Conservation (phyloP, 2,888 invertebrate species). For the Eudemis profundana region DNA sequence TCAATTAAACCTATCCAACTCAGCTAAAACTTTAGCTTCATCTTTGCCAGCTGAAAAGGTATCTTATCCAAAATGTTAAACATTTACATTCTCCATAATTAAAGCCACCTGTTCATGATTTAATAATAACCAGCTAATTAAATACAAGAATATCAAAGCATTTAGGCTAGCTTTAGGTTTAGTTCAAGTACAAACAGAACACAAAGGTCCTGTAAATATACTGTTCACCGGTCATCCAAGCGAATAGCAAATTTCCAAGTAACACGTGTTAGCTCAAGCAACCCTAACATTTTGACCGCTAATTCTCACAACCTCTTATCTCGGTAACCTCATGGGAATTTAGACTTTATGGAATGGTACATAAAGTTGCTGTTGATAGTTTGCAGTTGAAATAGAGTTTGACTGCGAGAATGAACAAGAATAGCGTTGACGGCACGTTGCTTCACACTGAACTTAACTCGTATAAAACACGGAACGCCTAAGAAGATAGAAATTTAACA, state of each 20-base stretch:
- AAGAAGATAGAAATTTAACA: not conserved
- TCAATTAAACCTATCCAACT: no score
- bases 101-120: no score
- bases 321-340: not conserved
- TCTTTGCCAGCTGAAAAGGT: no score
- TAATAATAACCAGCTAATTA: not conserved
- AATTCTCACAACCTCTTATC: not conserved
- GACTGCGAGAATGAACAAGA: slow-evolving; percentile 14
- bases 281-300: slow-evolving; percentile 22
- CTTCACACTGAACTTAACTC: slow-evolving; percentile 5
- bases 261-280: slow-evolving; percentile 26
- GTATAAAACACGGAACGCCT: not conserved
- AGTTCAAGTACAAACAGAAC: not conserved
- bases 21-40: no score
- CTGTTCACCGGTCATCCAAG: slow-evolving; percentile 16
- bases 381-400: slow-evolving; percentile 2
- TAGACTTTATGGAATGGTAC: not conserved
- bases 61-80: no score
- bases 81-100: no score
- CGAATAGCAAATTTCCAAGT: slow-evolving; percentile 30
- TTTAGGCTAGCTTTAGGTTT: not conserved
- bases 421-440: slow-evolving; percentile 16
- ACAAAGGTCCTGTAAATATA: not conserved
- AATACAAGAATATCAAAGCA: not conserved
- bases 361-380: not conserved